Conservation (phyloP, 2,888 invertebrate genomes). For the Tribolium freemani region DNA sequence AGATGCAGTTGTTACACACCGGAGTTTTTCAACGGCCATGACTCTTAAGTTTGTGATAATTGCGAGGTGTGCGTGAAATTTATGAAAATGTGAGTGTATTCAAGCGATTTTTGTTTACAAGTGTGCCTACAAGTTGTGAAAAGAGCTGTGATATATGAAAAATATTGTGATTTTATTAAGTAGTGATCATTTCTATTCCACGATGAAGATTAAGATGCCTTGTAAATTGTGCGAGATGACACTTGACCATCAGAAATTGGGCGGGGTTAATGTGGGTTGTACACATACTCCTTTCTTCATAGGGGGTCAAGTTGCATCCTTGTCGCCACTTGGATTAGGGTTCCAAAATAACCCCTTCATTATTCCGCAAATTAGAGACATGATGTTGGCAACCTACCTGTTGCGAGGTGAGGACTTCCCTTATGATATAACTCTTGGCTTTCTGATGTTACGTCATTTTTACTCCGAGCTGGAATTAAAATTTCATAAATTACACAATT, state of each 20-base stretch:
- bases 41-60: constrained; percentile 30
- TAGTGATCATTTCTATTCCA: constrained; percentile 49
- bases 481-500: not conserved
- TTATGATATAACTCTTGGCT: not conserved
- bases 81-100: constrained; percentile 22
- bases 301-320: constrained; percentile 54
- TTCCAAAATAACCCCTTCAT: constrained; percentile 70
- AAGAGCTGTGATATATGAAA: constrained; percentile 40
- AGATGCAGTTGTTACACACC: constrained; percentile 17
- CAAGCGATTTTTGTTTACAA: constrained; percentile 11
- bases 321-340: constrained; percentile 61
- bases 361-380: constrained; percentile 74
- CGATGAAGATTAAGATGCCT: constrained; percentile 65
- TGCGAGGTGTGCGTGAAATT: constrained; percentile 11
- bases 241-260: constrained; percentile 60
- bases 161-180: constrained; percentile 51
- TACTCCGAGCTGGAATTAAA: constrained; percentile 10
- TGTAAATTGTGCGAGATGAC: constrained; percentile 66
- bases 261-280: constrained; percentile 55
- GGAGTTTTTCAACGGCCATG: constrained; percentile 30
- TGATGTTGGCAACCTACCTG: constrained; percentile 76
- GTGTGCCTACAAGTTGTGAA: constrained; percentile 29
- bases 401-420: constrained; percentile 72
- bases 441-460: constrained; percentile 19
- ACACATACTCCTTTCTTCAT: constrained; percentile 61